phyloP scores from a whole-genome alignment of 1,140 invertebrate genomes.

The Meloidogyne hapla region DNA sequence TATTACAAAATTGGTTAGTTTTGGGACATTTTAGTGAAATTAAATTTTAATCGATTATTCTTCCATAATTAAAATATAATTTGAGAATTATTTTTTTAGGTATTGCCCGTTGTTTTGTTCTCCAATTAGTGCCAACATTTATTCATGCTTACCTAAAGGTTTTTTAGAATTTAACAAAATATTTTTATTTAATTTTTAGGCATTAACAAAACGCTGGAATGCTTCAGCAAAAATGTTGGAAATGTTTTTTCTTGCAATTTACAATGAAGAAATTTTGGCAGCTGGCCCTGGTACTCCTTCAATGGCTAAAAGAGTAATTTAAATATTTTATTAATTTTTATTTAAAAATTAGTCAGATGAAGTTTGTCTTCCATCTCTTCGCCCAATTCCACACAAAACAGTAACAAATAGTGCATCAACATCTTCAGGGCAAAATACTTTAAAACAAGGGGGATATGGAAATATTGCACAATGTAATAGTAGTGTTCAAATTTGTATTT shows the following conservation, averaged over 20 bases:
- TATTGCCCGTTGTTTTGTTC: slow-evolving; percentile 49
- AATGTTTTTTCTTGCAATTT: slow-evolving; percentile 59
- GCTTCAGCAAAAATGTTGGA: slow-evolving; percentile 52
- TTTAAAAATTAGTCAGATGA: not conserved
- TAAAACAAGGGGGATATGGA: not conserved
- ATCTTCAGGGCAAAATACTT: not conserved
- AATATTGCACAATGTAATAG: slow-evolving; percentile 1
- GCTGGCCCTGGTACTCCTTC: slow-evolving; percentile 44
- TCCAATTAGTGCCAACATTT: slow-evolving; percentile 56
- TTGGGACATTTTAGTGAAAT: slow-evolving; percentile 31
- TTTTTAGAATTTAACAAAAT: not conserved
- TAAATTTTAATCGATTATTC: slow-evolving; percentile 19
- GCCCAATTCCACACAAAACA: not conserved
- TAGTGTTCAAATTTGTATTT: not conserved
- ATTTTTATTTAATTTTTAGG: slow-evolving; percentile 13
- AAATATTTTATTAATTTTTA: not conserved
- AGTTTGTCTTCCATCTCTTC: not conserved
- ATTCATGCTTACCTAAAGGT: slow-evolving; percentile 47
- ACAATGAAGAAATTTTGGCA: slow-evolving; percentile 62
- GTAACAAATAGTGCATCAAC: not conserved
- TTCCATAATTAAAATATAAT: no score
- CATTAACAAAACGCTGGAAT: slow-evolving; percentile 48
- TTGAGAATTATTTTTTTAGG: no score
- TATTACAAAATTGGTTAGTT: slow-evolving; percentile 56
- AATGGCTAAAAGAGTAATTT: slow-evolving; percentile 49